Base-by-base conservation (phyloP, 1,140 invertebrate species). In the Diplogasteroides magnus region DNA sequence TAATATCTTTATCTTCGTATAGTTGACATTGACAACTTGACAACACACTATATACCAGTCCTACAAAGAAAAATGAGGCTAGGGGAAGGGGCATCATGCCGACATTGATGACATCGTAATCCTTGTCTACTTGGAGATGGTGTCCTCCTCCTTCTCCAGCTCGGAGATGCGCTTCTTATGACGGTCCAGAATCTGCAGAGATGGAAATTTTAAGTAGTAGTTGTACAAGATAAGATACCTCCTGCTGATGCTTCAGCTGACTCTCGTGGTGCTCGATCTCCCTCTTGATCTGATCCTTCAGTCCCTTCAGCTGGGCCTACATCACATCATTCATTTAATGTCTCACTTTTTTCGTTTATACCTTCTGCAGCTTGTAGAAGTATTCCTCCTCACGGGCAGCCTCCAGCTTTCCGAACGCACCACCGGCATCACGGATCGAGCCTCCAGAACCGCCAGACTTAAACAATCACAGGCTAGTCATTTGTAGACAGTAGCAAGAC, bases 331-430 rank as follows among this genome's bases (percentile, higher is more conserved):
- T 25, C n/a, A 75, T 66, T 31, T 75, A 62, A 31, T 71, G 48
- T 59, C 69, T 76, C 32, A 75, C 67, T 28, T 64, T 48, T 29
- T 68, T 48, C 26, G 74, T 72, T 31, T 75, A 72, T 23, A 55
- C 72, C 67, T 73, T 74, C 64, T 75, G 74, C 69, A 67, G 61
- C 64, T 91, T 93, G 81, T 92, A 91, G 84, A 97, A 96, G 83
- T 91, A 96, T 83, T 94, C 90, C 79, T 94, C 92, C 85, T 97
- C 93, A 48, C 89, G 87, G 1, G 91, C 93, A 68, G 90, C 91
- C 86, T 93, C 92, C 87, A 90, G 89, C 83, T 93, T 92, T 15
- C 91, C 93, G 84, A 97, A 94, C 31, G 90, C 82, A 60, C 93
- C 93, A 67, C 93, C 93, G 78, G 92, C 92, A 72, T 90, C 89